Percentiles rank a stretch among this genome's conserved stretches.
phyloP scores from a whole-genome alignment of 2,797 vertebrate species.

The Pangasius sanitwongsei region DNA sequence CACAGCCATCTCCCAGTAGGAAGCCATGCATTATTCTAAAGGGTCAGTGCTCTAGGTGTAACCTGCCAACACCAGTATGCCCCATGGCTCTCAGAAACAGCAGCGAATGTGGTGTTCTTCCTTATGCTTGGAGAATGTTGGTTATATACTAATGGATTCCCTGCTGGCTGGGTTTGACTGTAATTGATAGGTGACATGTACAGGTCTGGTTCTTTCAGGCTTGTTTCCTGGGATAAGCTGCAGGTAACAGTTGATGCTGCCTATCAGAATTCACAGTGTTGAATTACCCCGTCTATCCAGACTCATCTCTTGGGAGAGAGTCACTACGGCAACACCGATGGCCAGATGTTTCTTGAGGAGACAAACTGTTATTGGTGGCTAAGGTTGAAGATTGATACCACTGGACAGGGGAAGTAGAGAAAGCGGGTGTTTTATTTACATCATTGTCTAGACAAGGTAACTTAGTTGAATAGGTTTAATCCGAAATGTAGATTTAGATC shows the following conservation, averaged over 20 bases:
- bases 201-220: slow-evolving; percentile 18
- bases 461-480: neutral
- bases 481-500: neutral
- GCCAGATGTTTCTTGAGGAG: slow-evolving; percentile 12
- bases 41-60: slow-evolving; percentile 48
- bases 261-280: slow-evolving; percentile 42
- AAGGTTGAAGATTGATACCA: slow-evolving; percentile 42
- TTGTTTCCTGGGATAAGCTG: slow-evolving; percentile 23
- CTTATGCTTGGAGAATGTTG: slow-evolving; percentile 3
- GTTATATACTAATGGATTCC: slow-evolving; percentile 44
- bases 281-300: slow-evolving; percentile 43
- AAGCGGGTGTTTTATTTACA: neutral
- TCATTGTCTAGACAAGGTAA: neutral
- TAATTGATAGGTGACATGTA: slow-evolving; percentile 48
- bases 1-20: slow-evolving; percentile 13
- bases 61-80: slow-evolving; percentile 18
- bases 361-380: slow-evolving; percentile 42
- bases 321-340: slow-evolving; percentile 43
- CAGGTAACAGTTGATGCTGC: slow-evolving; percentile 31
- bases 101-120: neutral
- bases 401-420: neutral
- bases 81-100: neutral
- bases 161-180: slow-evolving; percentile 45
- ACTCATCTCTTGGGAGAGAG: slow-evolving; percentile 27
- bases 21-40: neutral